Evolutionary conservation across 2,797 vertebrate species (phyloP).

Genomic region (Poeciliopsis infans): DNA sequence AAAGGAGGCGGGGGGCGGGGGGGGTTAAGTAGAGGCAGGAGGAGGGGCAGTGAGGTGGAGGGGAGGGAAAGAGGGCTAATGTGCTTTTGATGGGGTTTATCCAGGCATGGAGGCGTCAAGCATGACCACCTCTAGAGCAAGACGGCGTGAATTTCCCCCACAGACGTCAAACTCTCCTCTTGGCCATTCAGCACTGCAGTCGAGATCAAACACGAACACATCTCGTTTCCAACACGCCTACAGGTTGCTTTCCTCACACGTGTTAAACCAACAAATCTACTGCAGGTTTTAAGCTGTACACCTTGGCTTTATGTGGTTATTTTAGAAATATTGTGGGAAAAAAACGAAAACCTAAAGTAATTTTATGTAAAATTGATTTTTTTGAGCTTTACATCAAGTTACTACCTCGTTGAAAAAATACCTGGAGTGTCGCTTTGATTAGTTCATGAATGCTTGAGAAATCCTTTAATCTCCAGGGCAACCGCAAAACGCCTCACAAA

Average conservation of each 20-base stretch:
- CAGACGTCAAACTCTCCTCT: conserved; percentile 18
- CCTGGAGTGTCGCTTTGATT: no score
- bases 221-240: conserved; percentile 18
- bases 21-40: conserved; percentile 28
- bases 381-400: no score
- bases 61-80: conserved; percentile 85
- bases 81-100: conserved; percentile 98
- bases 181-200: conserved; percentile 24
- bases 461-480: no score
- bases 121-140: conserved; percentile 82
- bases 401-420: no score
- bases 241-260: conserved; percentile 11
- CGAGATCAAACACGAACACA: conserved; percentile 31
- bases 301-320: neutral
- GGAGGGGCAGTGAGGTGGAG: conserved; percentile 63
- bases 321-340: neutral
- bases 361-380: neutral
- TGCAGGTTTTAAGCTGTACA: conserved; percentile 20
- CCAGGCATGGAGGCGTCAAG: conserved; percentile 91
- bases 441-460: no score
- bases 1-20: neutral
- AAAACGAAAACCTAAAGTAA: neutral
- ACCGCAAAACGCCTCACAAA: no score
- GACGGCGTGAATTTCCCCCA: conserved; percentile 58
- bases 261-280: conserved; percentile 1